phyloP scores from a whole-genome alignment of 2,888 invertebrate genomes.

The Andricus curvator region DNA sequence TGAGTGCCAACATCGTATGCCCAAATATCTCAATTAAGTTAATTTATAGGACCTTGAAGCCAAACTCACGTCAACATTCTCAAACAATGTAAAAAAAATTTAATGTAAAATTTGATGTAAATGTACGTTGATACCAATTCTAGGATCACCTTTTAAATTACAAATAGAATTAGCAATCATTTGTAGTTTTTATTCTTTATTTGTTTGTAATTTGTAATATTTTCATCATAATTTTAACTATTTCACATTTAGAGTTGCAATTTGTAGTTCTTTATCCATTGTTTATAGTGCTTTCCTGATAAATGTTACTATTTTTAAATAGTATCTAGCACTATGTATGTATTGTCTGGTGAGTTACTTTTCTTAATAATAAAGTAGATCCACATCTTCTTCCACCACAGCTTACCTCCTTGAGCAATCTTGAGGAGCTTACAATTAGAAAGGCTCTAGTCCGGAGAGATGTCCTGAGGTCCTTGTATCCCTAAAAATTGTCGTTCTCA shows the following conservation, averaged over 20 bases:
- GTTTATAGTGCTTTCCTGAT: not conserved
- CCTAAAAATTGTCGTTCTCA: not conserved
- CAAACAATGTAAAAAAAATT: too few species aligned
- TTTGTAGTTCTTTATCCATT: not conserved
- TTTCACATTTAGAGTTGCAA: not conserved
- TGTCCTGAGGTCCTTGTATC: not conserved
- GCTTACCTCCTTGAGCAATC: conserved; percentile 23
- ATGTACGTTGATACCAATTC: not conserved
- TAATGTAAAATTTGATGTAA: too few species aligned
- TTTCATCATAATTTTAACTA: not conserved
- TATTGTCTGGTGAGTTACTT: not conserved
- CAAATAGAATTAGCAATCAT: not conserved
- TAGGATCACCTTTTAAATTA: not conserved
- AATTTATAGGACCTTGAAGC: too few species aligned
- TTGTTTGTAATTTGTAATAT: not conserved
- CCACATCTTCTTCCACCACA: conserved; percentile 3
- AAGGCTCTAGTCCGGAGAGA: not conserved
- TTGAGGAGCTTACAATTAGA: not conserved
- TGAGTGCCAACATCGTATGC: too few species aligned
- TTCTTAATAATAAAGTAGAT: conserved; percentile 4
- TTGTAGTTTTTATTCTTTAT: not conserved
- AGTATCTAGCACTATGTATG: not conserved
- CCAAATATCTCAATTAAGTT: too few species aligned
- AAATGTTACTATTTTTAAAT: not conserved
- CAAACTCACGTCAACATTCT: too few species aligned